Base-by-base conservation (phyloP, 2,888 invertebrate genomes). In the Psylliodes chrysocephalus region DNA sequence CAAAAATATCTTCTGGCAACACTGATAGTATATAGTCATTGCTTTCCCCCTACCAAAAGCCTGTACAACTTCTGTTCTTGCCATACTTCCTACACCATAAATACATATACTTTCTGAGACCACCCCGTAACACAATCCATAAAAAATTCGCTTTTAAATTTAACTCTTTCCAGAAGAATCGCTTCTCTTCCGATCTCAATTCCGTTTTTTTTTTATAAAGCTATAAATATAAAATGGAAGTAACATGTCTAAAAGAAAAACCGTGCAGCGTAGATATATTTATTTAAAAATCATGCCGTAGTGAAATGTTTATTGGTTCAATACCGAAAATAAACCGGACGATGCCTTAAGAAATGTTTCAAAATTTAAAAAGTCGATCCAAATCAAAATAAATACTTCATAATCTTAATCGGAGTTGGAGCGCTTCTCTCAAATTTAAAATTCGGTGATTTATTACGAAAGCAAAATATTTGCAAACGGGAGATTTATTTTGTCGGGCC, bases 271-370 rank as follows among this genome's bases (percentile, higher is more conserved):
- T 64, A 70, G 67, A 68, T 68, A 71, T 77, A 75, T 77, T 75
- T 77, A 75, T 76, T 74, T 75, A 76, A 75, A 77, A 75, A 76
- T 77, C 73, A 65, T 69, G 72, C 71, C 68, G 66, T 72, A 71
- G 67, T 75, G 75, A 76, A 73, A 75, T 76, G 77, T 77, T 77
- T 77, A 77, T 77, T 77, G 73, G 73, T 77, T 71, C 73, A 71
- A 67, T 63, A 72, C 72, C 72, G 71, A 76, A 75, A 75, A 75
- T 73, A 71, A 71, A 66, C 64, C 67, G 68, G 66, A 67, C 65
- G 69, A 69, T 67, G 72, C 67, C 66, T 66, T 64, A 68, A 67
- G 68, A 68, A 68, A 69, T 65, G 71, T 68, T 71, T 71, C 73
- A 71, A 73, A 73, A 74, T 73, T n/a, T 72, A 75, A 75, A 75